A percentile compares a stretch with the other conserved stretches of the same genome.
Evolutionary conservation across 2,797 vertebrate species (phyloP).

Genomic region (Trachops cirrhosus): DNA sequence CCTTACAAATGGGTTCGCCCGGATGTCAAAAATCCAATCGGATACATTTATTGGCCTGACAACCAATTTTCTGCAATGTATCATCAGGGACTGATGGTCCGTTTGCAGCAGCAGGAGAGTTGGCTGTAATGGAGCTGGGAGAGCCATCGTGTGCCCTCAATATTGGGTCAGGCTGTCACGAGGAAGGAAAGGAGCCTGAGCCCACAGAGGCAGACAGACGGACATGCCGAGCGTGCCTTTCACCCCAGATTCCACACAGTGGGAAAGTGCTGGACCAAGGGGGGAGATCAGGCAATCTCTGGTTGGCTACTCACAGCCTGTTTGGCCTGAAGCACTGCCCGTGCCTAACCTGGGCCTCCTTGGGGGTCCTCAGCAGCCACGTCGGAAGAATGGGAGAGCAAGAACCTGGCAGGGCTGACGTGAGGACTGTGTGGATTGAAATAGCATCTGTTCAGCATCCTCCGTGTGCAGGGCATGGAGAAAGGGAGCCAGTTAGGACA

Average conservation of each 20-base stretch:
- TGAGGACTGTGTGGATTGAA: not conserved
- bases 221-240: not conserved
- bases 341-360: not conserved
- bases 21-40: constrained; percentile 67
- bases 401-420: not conserved
- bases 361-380: not conserved
- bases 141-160: not conserved
- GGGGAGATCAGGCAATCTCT: not conserved
- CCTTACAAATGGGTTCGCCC: constrained; percentile 29
- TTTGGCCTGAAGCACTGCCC: not conserved
- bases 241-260: not conserved
- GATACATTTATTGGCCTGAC: constrained; percentile 76
- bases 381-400: not conserved
- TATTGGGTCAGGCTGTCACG: not conserved
- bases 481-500: not conserved
- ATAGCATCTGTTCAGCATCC: not conserved
- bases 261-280: not conserved
- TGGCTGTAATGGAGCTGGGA: constrained; percentile 34
- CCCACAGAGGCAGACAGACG: not conserved
- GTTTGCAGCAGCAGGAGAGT: constrained; percentile 35
- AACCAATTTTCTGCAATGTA: constrained; percentile 64
- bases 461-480: fast-evolving
- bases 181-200: not conserved
- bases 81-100: constrained; percentile 70
- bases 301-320: not conserved